Conservation (phyloP, 1,140 invertebrate genomes). For the Cydia strobilella region DNA sequence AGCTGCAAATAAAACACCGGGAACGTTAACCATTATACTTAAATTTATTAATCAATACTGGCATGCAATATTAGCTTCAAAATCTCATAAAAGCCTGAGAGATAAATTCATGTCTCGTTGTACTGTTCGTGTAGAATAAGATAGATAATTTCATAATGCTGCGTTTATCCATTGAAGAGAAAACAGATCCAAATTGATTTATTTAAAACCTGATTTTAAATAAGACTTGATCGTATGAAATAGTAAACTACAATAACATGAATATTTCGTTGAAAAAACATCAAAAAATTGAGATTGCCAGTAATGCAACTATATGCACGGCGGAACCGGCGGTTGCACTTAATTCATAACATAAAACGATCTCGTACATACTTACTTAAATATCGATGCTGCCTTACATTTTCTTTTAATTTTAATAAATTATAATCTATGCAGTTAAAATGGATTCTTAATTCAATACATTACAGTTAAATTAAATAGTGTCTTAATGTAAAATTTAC, state of each 20-base stretch:
- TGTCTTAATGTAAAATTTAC: slow-evolving; percentile 63
- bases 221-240: slow-evolving; percentile 69
- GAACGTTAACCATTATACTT: slow-evolving; percentile 71
- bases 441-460: slow-evolving; percentile 61
- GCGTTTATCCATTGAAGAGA: slow-evolving; percentile 62
- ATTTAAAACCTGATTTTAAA: slow-evolving; percentile 74
- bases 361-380: slow-evolving; percentile 61
- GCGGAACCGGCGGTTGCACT: slow-evolving; percentile 56
- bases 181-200: slow-evolving; percentile 78
- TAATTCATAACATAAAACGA: slow-evolving; percentile 72
- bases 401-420: slow-evolving; percentile 70
- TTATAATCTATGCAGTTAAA: slow-evolving; percentile 55
- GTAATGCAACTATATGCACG: slow-evolving; percentile 56
- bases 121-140: slow-evolving; percentile 53
- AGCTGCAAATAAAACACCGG: slow-evolving; percentile 64
- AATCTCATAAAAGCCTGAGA: slow-evolving; percentile 69
- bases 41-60: slow-evolving; percentile 77
- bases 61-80: slow-evolving; percentile 70
- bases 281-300: slow-evolving; percentile 72
- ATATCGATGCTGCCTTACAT: slow-evolving; percentile 66
- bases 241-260: slow-evolving; percentile 71
- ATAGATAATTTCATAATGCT: slow-evolving; percentile 73
- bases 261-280: slow-evolving; percentile 77
- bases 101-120: slow-evolving; percentile 69
- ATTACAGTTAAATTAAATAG: slow-evolving; percentile 57